These are phyloP conservation scores for Lepidurus arcticus DNA, from an alignment of 1,140 invertebrate species.

Conservation along the genomic window DNA sequence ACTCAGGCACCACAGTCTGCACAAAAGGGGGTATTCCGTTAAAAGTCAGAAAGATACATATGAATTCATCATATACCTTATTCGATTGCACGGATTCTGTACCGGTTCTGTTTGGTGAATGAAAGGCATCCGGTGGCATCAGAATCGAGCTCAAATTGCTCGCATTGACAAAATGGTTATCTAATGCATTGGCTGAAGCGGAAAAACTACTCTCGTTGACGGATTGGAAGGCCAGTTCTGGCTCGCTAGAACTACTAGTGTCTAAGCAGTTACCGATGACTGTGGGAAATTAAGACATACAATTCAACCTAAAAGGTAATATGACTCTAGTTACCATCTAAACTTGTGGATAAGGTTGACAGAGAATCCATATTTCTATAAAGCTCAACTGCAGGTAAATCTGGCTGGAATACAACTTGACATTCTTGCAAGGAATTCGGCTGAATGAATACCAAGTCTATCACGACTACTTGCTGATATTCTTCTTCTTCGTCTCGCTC, in stretches of 20 bases:
- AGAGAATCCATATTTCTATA: conserved; percentile 29
- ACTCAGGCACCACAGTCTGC: neutral
- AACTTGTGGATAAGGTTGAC: conserved; percentile 21
- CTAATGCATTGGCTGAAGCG: conserved; percentile 26
- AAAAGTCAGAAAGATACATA: no score
- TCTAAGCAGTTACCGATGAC: neutral
- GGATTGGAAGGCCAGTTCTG: conserved; percentile 16
- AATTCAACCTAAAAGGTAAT: conserved; percentile 25
- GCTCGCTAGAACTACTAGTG: neutral
- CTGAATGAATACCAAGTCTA: conserved; percentile 77
- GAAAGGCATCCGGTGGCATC: conserved; percentile 84
- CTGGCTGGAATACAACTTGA: conserved; percentile 66
- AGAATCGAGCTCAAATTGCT: conserved; percentile 51
- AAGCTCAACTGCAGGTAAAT: conserved; percentile 34
- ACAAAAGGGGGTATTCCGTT: no score
- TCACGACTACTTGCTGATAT: conserved; percentile 47
- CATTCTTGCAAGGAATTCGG: conserved; percentile 83
- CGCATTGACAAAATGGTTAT: conserved; percentile 26
- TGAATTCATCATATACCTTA: neutral
- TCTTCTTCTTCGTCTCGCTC: conserved; percentile 42
- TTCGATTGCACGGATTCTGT: neutral
- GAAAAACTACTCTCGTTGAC: neutral
- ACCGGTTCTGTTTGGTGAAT: conserved; percentile 48
- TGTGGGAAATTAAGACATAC: neutral
- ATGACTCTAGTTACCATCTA: conserved; percentile 29